A percentile compares a stretch with the other conserved stretches of the same genome.
phyloP scores from a whole-genome alignment of 2,888 invertebrate genomes.

The Thyatira batis region DNA sequence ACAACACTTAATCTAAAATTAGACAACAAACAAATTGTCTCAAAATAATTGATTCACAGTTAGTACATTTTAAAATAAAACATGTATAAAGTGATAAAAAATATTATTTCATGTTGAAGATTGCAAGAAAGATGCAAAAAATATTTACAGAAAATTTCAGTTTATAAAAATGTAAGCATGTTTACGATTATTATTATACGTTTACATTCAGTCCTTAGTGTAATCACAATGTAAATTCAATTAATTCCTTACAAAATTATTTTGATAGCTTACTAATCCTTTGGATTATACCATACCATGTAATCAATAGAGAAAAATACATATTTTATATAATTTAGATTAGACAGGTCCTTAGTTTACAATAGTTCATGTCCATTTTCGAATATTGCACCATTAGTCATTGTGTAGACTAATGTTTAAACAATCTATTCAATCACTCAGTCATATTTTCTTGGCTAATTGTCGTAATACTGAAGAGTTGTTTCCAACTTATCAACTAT shows the following conservation, averaged over 20 bases:
- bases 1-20: constrained; percentile 69
- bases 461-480: constrained; percentile 77
- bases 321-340: constrained; percentile 9
- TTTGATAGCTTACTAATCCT: constrained; percentile 49
- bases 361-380: constrained; percentile 10
- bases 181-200: constrained; percentile 34
- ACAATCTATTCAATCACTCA: constrained; percentile 24
- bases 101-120: constrained; percentile 46
- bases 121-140: constrained; percentile 50
- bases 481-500: constrained; percentile 87
- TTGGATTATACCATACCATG: constrained; percentile 49
- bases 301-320: constrained; percentile 25
- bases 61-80: constrained; percentile 53
- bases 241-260: constrained; percentile 36
- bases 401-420: constrained; percentile 1
- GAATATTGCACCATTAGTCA: constrained; percentile 11
- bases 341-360: constrained; percentile 25
- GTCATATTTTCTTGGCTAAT: constrained; percentile 42
- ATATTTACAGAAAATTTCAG: constrained; percentile 55
- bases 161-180: constrained; percentile 38
- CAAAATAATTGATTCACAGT: constrained; percentile 67
- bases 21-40: constrained; percentile 63
- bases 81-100: constrained; percentile 55
- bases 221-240: constrained; percentile 69
- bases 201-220: constrained; percentile 66